Percentiles rank a stretch among this genome's conserved stretches.
Conservation (phyloP, 2,797 vertebrate species). For the Rhynchotus rufescens region DNA sequence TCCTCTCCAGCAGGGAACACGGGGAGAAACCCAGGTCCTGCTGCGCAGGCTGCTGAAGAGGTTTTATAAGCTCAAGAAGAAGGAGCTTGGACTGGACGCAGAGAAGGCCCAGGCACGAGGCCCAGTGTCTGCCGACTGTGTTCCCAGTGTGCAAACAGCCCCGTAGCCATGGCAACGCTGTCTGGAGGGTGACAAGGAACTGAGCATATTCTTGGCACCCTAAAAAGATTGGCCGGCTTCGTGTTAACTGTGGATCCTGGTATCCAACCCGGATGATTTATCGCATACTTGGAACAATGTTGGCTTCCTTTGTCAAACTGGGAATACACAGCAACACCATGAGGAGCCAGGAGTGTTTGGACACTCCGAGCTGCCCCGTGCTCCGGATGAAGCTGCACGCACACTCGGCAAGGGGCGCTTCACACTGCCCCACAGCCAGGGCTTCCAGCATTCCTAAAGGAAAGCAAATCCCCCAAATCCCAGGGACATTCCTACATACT, state of each 20-base stretch:
- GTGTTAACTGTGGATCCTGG: background rate
- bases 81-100: background rate
- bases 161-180: background rate
- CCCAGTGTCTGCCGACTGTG: background rate
- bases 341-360: constrained; percentile 24
- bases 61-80: background rate
- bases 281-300: background rate
- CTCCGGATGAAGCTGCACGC: background rate
- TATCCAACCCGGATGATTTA: background rate
- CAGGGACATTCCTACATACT: background rate
- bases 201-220: constrained; percentile 25
- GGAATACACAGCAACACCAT: constrained; percentile 30
- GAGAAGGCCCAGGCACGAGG: background rate
- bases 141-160: background rate
- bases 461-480: constrained; percentile 44
- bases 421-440: background rate
- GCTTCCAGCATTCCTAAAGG: background rate
- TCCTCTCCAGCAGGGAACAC: background rate
- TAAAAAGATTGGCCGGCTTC: background rate
- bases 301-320: constrained; percentile 33
- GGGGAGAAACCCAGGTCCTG: background rate
- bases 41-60: background rate
- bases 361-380: background rate
- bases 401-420: background rate
- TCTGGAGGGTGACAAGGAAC: background rate